Base-by-base conservation (phyloP, 2,113 vertebrate species). In the Rhinolophus sinicus region DNA sequence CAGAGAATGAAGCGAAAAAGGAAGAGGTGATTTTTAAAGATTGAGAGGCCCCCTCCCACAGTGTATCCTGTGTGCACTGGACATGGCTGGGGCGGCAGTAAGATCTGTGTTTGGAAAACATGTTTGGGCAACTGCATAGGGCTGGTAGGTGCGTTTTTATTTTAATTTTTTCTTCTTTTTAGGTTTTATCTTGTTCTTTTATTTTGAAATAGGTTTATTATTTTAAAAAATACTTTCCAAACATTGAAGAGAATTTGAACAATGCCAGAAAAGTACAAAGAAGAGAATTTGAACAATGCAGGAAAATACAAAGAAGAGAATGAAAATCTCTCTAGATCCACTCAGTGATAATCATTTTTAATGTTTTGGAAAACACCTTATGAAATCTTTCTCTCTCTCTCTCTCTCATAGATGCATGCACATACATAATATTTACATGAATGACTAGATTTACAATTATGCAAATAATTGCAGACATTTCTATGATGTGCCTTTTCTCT, bases 291-390 rank as follows among this genome's bases (percentile, higher is more conserved):
- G 62, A 91, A 30, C 24, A 50, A 26, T 8, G 50, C 5, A 50
- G 30, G 78, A 64, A 77, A 82, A 33, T 56, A 47, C 33, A 72
- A 82, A 65, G 10, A 65, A 93, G 21, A 40, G 54, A 93, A 33
- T 52, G 12, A 60, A 93, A 69, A 28, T 64, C 7, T 35, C 52
- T 30, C 28, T 35, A 40, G 40, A 26, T 93, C 2, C 7, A 9
- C 91, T 93, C 11, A 47, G 50, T 67, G 82, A 60, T 64, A 89
- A 87, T 87, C 47, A 26, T 86, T 77, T 21, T 76, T 93, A 58
- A 75, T 62, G 24, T 88, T 69, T 19, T 10, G 22, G 69, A 54
- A 89, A 90, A 65, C 38, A 47, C 33, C 12, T 73, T n/a, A 40
- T 26, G 6, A 52, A 60, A 21, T 58, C 33, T 50, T 2, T 50